Conservation (phyloP, 2,797 vertebrate genomes). For the Acrocephalus scirpaceus region DNA sequence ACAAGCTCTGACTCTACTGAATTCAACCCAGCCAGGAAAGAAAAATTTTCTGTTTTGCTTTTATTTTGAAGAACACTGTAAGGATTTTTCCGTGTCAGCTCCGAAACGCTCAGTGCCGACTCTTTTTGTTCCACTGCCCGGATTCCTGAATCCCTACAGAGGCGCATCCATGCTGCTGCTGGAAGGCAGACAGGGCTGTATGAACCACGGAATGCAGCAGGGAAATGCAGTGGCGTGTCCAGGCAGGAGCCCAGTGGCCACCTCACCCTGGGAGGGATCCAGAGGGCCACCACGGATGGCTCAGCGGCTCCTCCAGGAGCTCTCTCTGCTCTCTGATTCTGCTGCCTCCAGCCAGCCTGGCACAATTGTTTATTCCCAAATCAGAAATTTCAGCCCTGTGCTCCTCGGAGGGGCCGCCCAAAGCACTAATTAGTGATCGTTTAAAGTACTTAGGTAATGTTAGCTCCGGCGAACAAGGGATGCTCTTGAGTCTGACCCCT, state of each 20-base stretch:
- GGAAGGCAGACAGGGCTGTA: background rate
- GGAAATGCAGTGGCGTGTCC: background rate
- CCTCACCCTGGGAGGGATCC: background rate
- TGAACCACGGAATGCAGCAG: background rate
- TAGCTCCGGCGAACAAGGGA: constrained; percentile 64
- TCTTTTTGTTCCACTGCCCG: background rate
- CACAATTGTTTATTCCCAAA: constrained; percentile 40
- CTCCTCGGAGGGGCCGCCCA: constrained; percentile 38
- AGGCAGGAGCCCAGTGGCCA: background rate
- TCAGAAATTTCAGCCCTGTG: constrained; percentile 56
- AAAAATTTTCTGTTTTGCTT: background rate
- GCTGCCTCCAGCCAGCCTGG: constrained; percentile 20
- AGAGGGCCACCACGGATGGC: background rate
- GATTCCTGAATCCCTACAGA: background rate
- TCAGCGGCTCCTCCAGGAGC: background rate
- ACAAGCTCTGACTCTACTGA: background rate
- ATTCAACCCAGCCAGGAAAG: background rate
- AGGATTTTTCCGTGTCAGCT: background rate
- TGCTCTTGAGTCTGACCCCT: constrained; percentile 69
- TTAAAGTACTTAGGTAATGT: constrained; percentile 70
- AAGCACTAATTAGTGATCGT: constrained; percentile 66
- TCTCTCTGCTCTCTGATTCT: background rate
- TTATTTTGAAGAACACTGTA: background rate
- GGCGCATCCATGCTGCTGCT: background rate
- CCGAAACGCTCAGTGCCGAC: rapidly evolving